phyloP scores from a whole-genome alignment of 2,888 invertebrate species.

The Tenthredo scrophulariae region DNA sequence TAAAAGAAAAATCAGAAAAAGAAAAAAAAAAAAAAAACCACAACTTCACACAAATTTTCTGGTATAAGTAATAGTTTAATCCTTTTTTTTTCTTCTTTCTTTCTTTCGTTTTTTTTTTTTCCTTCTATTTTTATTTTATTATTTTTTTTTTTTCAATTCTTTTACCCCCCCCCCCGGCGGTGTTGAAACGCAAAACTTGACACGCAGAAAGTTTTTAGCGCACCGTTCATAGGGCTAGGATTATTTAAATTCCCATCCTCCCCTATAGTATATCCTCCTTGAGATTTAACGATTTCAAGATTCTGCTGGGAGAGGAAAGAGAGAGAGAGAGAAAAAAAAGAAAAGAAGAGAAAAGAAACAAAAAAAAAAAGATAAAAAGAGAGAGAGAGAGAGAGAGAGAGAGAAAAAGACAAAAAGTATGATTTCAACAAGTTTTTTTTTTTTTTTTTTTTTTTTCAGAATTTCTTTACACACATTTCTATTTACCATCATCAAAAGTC shows the following conservation, averaged over 20 bases:
- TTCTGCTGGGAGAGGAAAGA: background rate
- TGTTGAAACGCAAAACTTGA: background rate
- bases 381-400: background rate
- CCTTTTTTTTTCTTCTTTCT: conserved; percentile 22
- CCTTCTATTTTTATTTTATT: background rate
- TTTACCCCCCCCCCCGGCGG: background rate
- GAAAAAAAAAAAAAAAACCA: conserved; percentile 55
- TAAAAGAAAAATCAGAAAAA: conserved; percentile 17
- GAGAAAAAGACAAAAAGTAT: too few species aligned
- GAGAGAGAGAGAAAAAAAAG: background rate
- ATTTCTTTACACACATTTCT: too few species aligned
- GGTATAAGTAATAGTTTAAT: conserved; percentile 16
- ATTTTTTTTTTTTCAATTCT: background rate
- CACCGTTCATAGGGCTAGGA: background rate
- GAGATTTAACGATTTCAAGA: background rate
- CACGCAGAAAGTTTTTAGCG: background rate
- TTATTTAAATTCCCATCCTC: background rate
- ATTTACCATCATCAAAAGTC: too few species aligned
- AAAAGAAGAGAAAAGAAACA: too few species aligned
- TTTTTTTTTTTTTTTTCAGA: too few species aligned
- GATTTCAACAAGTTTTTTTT: too few species aligned
- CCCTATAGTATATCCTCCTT: background rate
- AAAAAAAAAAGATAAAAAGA: background rate
- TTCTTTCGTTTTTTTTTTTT: background rate
- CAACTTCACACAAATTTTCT: conserved; percentile 53